Percentiles rank a stretch among this genome's conserved stretches.
phyloP scores from a whole-genome alignment of 2,113 vertebrate species.

The Pimephales promelas region DNA sequence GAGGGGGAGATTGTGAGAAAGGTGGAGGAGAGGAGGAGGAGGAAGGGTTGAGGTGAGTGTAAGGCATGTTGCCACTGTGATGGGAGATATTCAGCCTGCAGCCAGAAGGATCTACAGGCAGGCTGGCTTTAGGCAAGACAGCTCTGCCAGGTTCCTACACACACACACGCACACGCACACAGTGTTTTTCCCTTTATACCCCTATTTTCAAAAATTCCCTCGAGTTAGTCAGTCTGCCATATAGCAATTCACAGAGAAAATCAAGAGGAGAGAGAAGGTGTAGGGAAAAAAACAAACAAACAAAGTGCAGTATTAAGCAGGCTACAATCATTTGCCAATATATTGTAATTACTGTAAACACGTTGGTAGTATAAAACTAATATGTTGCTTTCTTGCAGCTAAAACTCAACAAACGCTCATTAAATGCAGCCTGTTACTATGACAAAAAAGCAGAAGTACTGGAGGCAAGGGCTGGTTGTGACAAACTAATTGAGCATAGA shows the following conservation, averaged over 20 bases:
- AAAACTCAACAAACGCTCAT: neutral
- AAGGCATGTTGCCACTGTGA: constrained; percentile 45
- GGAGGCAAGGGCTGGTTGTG: no score
- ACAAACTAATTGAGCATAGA: no score
- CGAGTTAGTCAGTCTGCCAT: constrained; percentile 40
- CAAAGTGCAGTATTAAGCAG: neutral
- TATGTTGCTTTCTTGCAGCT: neutral
- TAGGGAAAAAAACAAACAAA: no score
- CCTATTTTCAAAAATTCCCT: constrained; percentile 39
- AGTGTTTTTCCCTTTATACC: constrained; percentile 3
- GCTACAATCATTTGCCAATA: neutral
- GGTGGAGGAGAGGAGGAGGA: constrained; percentile 16
- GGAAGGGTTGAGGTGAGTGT: constrained; percentile 23
- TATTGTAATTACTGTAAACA: constrained; percentile 14
- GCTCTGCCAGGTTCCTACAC: constrained; percentile 39
- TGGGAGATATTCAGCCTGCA: constrained; percentile 43
- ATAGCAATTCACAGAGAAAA: constrained; percentile 34
- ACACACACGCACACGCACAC: neutral
- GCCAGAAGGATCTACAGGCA: constrained; percentile 47
- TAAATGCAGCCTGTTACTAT: neutral
- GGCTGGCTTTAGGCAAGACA: constrained; percentile 47
- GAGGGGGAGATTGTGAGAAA: constrained; percentile 23
- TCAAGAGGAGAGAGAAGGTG: neutral
- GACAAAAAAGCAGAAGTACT: neutral
- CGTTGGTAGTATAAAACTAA: neutral